These are phyloP conservation scores for Alectura lathami DNA, from an alignment of 2,113 vertebrate species.

Conservation along the genomic window DNA sequence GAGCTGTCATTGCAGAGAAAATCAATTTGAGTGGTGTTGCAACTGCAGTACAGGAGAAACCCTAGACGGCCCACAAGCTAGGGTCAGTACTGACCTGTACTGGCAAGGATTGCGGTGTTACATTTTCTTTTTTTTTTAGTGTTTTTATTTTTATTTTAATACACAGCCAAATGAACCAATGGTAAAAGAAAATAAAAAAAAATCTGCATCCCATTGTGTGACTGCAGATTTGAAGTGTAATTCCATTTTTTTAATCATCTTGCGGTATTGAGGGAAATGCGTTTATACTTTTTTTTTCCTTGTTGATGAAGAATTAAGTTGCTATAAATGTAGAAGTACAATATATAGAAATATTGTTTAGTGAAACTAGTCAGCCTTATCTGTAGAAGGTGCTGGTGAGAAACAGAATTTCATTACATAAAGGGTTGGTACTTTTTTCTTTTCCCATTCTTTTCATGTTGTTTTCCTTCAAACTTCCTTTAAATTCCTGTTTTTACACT, in stretches of 20 bases:
- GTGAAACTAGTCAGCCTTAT: constrained; percentile 57
- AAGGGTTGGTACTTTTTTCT: not conserved
- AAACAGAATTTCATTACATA: constrained; percentile 47
- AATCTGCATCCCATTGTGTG: constrained; percentile 52
- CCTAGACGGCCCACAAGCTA: constrained; percentile 75
- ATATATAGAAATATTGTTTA: constrained; percentile 60
- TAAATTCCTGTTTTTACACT: not conserved
- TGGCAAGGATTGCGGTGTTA: constrained; percentile 65
- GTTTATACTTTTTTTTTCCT: constrained; percentile 43
- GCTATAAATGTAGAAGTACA: constrained; percentile 56
- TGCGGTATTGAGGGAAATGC: constrained; percentile 68
- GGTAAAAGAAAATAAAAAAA: constrained; percentile 63
- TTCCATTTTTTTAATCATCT: constrained; percentile 70
- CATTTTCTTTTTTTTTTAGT: constrained; percentile 38
- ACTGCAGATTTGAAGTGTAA: constrained; percentile 68
- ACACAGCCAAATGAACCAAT: constrained; percentile 77
- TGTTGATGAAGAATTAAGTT: constrained; percentile 61
- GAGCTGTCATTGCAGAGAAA: constrained; percentile 93
- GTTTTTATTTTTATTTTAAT: constrained; percentile 56
- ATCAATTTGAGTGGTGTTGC: constrained; percentile 88
- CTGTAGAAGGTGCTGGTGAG: constrained; percentile 64
- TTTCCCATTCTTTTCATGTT: not conserved
- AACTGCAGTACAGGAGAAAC: constrained; percentile 82
- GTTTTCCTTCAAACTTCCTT: not conserved
- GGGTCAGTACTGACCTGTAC: constrained; percentile 81